Evolutionary conservation across 1,140 invertebrate genomes (phyloP).

Genomic region (Neodiprion lecontei): DNA sequence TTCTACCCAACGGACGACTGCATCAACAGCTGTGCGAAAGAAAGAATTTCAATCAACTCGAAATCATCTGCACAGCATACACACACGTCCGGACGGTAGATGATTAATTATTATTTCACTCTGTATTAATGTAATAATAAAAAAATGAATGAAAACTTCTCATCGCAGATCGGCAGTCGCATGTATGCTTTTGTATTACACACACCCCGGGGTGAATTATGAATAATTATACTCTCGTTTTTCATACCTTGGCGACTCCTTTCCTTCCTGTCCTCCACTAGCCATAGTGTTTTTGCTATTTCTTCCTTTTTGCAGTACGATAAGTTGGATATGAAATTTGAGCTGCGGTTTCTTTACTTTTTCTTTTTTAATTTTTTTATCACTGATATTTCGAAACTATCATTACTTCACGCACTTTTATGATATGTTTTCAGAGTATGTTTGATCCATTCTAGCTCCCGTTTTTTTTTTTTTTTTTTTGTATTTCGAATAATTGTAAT

Average conservation of each 20-base stretch:
- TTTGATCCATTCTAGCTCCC: background rate
- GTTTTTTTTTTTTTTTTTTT: background rate
- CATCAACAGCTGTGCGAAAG: too few relatives aligned
- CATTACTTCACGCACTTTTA: background rate
- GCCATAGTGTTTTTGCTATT: slow-evolving; percentile 40
- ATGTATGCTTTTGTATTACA: too few relatives aligned
- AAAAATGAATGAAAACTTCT: too few relatives aligned
- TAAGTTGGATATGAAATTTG: background rate
- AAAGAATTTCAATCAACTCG: too few relatives aligned
- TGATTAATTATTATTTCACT: too few relatives aligned
- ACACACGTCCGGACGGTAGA: too few relatives aligned
- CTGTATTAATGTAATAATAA: too few relatives aligned
- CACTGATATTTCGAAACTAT: background rate
- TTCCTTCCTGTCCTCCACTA: slow-evolving; percentile 47
- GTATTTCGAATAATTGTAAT: background rate
- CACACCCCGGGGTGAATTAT: too few relatives aligned
- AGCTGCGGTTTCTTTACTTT: background rate
- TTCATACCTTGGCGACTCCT: slow-evolving; percentile 55
- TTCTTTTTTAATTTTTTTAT: background rate
- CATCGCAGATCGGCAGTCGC: too few relatives aligned
- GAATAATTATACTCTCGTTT: background rate
- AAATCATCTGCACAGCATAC: too few relatives aligned
- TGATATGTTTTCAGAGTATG: background rate
- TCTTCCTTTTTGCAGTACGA: slow-evolving; percentile 20
- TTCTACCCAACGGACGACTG: too few relatives aligned